Evolutionary conservation across 2,888 invertebrate genomes (phyloP).

Genomic region (Fabriciana adippe): DNA sequence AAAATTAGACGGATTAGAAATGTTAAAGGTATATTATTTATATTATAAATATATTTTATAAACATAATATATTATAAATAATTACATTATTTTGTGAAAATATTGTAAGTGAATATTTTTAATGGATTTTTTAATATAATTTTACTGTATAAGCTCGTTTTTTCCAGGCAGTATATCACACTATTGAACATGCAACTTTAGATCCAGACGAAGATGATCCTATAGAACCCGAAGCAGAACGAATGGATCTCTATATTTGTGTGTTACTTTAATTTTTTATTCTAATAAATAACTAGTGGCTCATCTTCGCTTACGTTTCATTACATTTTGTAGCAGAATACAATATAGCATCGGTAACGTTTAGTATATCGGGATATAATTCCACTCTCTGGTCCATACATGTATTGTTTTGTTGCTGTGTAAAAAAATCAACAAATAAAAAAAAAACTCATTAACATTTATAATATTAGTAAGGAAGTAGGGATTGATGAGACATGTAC

Average conservation of each 20-base stretch:
- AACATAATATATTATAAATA: background rate
- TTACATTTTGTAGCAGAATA: too few relatives aligned
- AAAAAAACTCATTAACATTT: background rate
- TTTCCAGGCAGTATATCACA: slow-evolving; percentile 88
- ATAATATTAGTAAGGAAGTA: background rate
- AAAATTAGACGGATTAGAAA: slow-evolving; percentile 94
- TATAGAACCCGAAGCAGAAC: slow-evolving; percentile 65
- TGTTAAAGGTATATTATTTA: slow-evolving; percentile 81
- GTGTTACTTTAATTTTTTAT: slow-evolving; percentile 34
- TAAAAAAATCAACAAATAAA: too few relatives aligned
- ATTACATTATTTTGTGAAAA: background rate
- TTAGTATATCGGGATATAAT: too few relatives aligned
- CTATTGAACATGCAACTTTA: slow-evolving; percentile 83
- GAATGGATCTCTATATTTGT: slow-evolving; percentile 66
- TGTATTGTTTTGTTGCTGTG: too few relatives aligned
- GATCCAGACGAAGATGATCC: slow-evolving; percentile 63
- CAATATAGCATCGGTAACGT: too few relatives aligned
- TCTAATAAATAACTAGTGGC: too few relatives aligned
- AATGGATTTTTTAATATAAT: background rate
- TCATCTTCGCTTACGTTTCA: too few relatives aligned
- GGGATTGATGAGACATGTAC: background rate
- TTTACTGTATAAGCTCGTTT: background rate
- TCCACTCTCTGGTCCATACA: too few relatives aligned
- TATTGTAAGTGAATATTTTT: too few relatives aligned
- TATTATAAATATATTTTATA: background rate